Evolutionary conservation across 1,140 invertebrate genomes (phyloP).

Genomic region (Drosophila parvula): DNA sequence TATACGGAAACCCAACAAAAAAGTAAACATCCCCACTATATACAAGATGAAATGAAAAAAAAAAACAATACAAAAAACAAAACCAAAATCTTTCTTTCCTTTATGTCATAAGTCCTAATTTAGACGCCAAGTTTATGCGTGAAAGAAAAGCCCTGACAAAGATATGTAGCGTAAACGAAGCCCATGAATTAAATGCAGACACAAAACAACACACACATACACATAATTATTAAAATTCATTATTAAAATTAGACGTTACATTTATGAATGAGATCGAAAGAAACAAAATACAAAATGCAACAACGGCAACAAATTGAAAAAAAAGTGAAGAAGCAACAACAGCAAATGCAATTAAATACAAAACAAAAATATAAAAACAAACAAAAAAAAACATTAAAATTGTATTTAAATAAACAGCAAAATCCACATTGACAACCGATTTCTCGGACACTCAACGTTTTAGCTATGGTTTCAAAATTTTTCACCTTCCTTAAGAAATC

Average conservation of each 20-base stretch:
- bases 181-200: conserved; percentile 50
- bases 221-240: conserved; percentile 66
- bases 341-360: conserved; percentile 83
- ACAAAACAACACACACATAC: conserved; percentile 44
- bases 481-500: conserved; percentile 11
- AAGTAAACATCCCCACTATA: conserved; percentile 76
- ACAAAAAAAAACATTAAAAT: conserved; percentile 57
- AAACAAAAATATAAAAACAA: conserved; percentile 46
- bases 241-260: conserved; percentile 83
- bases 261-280: conserved; percentile 79
- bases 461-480: conserved; percentile 72
- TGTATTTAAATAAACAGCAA: conserved; percentile 54
- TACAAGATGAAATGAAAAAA: conserved; percentile 57
- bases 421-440: conserved; percentile 24
- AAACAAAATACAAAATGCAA: conserved; percentile 58
- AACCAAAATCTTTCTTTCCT: conserved; percentile 77
- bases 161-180: conserved; percentile 43
- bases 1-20: conserved; percentile 60
- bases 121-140: conserved; percentile 52
- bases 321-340: conserved; percentile 58
- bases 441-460: conserved; percentile 39
- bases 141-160: conserved; percentile 29
- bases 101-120: conserved; percentile 76
- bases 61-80: conserved; percentile 52
- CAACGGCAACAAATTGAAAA: conserved; percentile 43